Conservation (phyloP, 2,797 vertebrate species). For the Chaunax sp. region DNA sequence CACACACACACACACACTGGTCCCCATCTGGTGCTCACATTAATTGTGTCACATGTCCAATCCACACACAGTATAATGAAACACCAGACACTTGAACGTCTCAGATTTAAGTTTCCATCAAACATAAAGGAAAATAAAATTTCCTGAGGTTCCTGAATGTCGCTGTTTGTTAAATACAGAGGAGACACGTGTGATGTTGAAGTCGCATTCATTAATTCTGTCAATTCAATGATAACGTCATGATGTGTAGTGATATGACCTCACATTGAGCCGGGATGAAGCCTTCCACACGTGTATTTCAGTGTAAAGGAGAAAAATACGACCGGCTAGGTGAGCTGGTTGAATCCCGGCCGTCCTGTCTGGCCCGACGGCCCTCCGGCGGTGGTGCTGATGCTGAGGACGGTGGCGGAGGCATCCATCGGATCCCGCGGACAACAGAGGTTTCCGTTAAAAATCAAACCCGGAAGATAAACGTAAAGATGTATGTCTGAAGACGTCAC, state of each 20-base stretch:
- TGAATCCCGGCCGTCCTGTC: slow-evolving; percentile 46
- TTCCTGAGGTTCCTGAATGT: background rate
- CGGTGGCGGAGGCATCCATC: slow-evolving; percentile 47
- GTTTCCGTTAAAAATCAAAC: background rate
- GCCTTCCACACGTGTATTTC: too few relatives aligned
- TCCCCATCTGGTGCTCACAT: slow-evolving; percentile 50
- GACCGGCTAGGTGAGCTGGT: slow-evolving; percentile 51
- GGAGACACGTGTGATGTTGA: too few relatives aligned
- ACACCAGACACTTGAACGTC: slow-evolving; percentile 13
- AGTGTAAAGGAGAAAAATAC: too few relatives aligned
- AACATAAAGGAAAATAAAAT: background rate
- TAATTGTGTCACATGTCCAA: slow-evolving; percentile 49
- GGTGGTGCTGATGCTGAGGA: slow-evolving; percentile 51
- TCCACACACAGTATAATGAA: background rate
- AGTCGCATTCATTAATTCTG: too few relatives aligned
- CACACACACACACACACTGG: background rate
- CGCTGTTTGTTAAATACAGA: background rate
- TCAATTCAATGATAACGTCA: too few relatives aligned
- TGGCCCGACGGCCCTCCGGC: slow-evolving; percentile 63
- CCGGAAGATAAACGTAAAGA: fast-evolving
- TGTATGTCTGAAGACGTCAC: background rate
- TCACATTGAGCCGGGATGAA: too few relatives aligned
- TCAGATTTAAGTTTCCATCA: slow-evolving; percentile 9
- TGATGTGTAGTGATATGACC: too few relatives aligned
- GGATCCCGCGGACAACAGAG: slow-evolving; percentile 47